These are phyloP conservation scores for Taxidea taxus DNA, from an alignment of 2,113 vertebrate species.

Conservation along the genomic window DNA sequence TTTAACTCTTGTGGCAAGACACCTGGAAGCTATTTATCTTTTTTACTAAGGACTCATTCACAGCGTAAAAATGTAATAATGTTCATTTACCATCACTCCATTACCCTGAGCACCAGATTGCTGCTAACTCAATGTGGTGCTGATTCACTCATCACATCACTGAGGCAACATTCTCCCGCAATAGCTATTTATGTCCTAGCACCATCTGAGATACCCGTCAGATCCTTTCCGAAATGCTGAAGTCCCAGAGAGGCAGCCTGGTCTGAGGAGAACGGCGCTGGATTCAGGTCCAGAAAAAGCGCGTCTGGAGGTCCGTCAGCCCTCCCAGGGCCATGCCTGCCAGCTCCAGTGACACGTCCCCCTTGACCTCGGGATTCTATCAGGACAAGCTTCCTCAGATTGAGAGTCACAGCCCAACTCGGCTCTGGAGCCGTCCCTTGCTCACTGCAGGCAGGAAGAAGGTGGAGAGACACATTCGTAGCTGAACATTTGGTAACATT, in stretches of 20 bases:
- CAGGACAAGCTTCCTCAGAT: neutral
- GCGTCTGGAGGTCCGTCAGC: neutral
- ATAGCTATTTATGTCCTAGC: slow-evolving; percentile 56
- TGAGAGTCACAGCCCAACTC: neutral
- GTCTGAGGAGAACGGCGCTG: neutral
- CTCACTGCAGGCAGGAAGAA: neutral
- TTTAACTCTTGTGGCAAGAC: slow-evolving; percentile 54
- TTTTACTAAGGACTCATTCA: slow-evolving; percentile 55
- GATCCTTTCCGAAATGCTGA: slow-evolving; percentile 32
- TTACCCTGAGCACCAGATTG: slow-evolving; percentile 40
- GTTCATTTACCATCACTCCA: slow-evolving; percentile 55
- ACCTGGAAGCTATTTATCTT: slow-evolving; percentile 67
- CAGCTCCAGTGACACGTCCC: neutral
- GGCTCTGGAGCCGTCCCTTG: neutral
- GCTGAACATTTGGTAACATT: neutral
- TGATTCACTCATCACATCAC: slow-evolving; percentile 41
- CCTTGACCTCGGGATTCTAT: neutral
- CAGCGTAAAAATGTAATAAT: slow-evolving; percentile 33
- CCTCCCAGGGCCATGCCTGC: neutral
- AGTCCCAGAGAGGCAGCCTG: neutral
- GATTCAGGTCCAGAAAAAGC: neutral
- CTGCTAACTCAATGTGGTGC: slow-evolving; percentile 29
- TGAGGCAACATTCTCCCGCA: slow-evolving; percentile 41
- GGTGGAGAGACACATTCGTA: rapidly evolving
- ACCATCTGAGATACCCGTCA: slow-evolving; percentile 39